Base-by-base conservation (phyloP, 2,113 vertebrate species). In the Phrynosoma blainvillii region DNA sequence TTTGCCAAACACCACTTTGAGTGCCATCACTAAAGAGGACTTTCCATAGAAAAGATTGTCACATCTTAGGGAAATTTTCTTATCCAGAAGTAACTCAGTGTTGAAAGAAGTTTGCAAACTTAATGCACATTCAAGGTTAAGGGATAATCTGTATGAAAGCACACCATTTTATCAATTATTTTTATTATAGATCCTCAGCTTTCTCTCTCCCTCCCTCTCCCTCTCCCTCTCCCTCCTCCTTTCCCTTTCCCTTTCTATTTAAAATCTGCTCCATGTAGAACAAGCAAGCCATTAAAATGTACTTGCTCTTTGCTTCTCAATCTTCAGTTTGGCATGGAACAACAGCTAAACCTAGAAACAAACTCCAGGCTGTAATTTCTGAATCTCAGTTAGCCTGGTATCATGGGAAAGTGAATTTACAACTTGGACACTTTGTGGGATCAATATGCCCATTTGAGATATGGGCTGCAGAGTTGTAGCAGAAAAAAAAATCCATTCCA, bases 381-480 rank as follows among this genome's bases (percentile, higher is more conserved):
- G 84, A 87, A 81, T 73, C 70, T 87, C 36, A 36, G 80, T 92
- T 93, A 75, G 84, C 84, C 47, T 89, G 20, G 77, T 89, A 94
- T 84, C 76, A 85, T 90, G 92, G 85, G 71, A 86, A 89, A 88
- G 91, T 59, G 88, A 92, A 94, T 92, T 91, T 92, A 91, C 74
- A 79, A 70, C 79, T 93, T 94, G 92, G 78, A 82, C 91, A 90
- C 90, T 68, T 85, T 92, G 89, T 3, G 66, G 81, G 86, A 94
- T 95, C 93, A 88, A 95, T 95, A 93, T 32, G 47, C 13, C 65
- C 36, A 77, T 65, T 27, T 65, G 85, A 94, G 89, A 88, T 89
- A 95, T 90, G 90, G 87, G 32, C 79, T 89, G 73, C 56, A 89
- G 92, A 95, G 93, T 92, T 89, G 92, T 94, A 93, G 92, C 94